Conservation (phyloP, 2,113 vertebrate species). For the Sorex araneus region DNA sequence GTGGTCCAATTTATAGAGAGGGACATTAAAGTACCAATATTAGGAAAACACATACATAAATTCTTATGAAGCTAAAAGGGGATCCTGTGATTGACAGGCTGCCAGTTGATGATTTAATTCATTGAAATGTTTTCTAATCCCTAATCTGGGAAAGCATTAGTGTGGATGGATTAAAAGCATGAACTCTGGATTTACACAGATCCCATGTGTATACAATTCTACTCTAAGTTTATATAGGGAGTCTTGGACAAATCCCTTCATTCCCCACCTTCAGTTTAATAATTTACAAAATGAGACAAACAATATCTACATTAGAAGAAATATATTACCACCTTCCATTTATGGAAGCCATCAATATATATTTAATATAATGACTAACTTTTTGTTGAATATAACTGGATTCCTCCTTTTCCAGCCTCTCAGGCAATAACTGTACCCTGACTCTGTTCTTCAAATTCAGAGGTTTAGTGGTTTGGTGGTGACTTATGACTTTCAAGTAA, state of each 20-base stretch:
- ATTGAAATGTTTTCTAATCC: constrained; percentile 39
- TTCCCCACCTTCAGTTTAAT: constrained; percentile 30
- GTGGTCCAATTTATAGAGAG: constrained; percentile 30
- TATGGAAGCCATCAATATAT: not conserved
- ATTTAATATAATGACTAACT: constrained; percentile 31
- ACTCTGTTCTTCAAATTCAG: constrained; percentile 57
- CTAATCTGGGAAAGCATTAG: constrained; percentile 3
- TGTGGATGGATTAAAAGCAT: not conserved
- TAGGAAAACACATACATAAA: constrained; percentile 35
- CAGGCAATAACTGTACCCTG: constrained; percentile 12
- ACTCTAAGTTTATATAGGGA: not conserved
- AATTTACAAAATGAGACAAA: constrained; percentile 49
- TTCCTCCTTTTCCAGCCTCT: constrained; percentile 11
- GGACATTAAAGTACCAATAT: not conserved
- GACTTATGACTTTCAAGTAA: constrained; percentile 61
- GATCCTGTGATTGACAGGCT: not conserved
- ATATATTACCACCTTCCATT: constrained; percentile 33
- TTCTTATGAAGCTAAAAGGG: not conserved
- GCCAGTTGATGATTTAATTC: not conserved
- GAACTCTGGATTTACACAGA: constrained; percentile 34
- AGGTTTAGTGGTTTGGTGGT: constrained; percentile 64
- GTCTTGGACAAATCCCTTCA: constrained; percentile 37
- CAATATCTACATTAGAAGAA: constrained; percentile 3
- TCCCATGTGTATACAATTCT: constrained; percentile 54
- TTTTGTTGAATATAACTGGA: not conserved